phyloP scores from a whole-genome alignment of 2,113 vertebrate genomes.

The Dasyprocta punctata region DNA sequence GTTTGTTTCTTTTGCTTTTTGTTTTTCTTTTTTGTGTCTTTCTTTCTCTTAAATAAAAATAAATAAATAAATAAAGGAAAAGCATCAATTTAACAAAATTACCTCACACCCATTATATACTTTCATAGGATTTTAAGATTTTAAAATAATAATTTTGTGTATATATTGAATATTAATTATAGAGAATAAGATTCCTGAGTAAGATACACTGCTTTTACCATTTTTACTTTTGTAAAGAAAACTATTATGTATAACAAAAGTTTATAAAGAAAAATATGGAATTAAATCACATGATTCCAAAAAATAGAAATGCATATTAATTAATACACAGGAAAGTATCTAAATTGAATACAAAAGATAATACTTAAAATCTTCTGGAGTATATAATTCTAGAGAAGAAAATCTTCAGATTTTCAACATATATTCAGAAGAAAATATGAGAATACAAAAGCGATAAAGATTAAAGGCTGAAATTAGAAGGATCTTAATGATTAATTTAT shows the following conservation, averaged over 20 bases:
- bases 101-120: neutral
- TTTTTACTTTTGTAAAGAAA: neutral
- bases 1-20: too few relatives aligned
- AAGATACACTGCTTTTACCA: neutral
- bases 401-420: neutral
- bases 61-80: too few relatives aligned
- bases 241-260: neutral
- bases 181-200: neutral
- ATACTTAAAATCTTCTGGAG: neutral
- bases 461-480: neutral
- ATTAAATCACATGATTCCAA: neutral
- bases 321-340: neutral
- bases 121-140: neutral
- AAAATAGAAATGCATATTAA: neutral
- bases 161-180: neutral
- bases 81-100: neutral
- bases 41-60: too few relatives aligned
- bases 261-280: slow-evolving; percentile 14
- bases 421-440: slow-evolving; percentile 46
- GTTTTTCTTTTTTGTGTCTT: too few relatives aligned
- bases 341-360: neutral
- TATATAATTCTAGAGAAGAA: neutral
- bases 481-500: neutral
- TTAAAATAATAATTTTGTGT: neutral
- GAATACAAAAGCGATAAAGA: neutral